Percentiles rank a stretch among this genome's conserved stretches.
phyloP scores from a whole-genome alignment of 2,797 vertebrate genomes.

The Artibeus lituratus region DNA sequence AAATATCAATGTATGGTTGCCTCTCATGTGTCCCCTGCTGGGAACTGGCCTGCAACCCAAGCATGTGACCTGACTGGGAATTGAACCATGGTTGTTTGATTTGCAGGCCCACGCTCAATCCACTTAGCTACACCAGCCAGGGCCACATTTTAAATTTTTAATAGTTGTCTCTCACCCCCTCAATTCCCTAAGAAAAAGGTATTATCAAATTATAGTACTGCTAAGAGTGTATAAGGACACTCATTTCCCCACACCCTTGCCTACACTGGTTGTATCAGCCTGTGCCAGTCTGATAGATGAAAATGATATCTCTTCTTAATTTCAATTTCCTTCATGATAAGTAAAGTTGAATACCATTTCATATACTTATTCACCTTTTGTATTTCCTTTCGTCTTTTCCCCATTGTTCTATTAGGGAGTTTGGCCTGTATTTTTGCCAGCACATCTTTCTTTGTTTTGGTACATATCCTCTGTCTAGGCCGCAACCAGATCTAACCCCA shows the following conservation, averaged over 20 bases:
- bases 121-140: too few species aligned
- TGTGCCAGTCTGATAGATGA: background rate
- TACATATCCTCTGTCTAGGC: background rate
- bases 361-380: background rate
- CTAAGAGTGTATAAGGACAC: background rate
- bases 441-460: background rate
- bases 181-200: background rate
- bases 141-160: background rate
- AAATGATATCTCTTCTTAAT: background rate
- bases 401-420: background rate
- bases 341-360: background rate
- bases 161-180: background rate
- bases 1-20: too few species aligned
- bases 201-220: background rate
- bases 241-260: background rate
- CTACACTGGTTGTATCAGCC: background rate
- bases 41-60: too few species aligned
- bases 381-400: background rate
- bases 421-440: background rate
- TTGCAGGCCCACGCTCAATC: too few species aligned
- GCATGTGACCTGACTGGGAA: too few species aligned
- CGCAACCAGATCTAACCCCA: slow-evolving; percentile 7
- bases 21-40: too few species aligned
- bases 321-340: slow-evolving; percentile 11
- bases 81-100: too few species aligned